Base-by-base conservation (phyloP, 1,140 invertebrate genomes). In the Saccostrea glomerata region DNA sequence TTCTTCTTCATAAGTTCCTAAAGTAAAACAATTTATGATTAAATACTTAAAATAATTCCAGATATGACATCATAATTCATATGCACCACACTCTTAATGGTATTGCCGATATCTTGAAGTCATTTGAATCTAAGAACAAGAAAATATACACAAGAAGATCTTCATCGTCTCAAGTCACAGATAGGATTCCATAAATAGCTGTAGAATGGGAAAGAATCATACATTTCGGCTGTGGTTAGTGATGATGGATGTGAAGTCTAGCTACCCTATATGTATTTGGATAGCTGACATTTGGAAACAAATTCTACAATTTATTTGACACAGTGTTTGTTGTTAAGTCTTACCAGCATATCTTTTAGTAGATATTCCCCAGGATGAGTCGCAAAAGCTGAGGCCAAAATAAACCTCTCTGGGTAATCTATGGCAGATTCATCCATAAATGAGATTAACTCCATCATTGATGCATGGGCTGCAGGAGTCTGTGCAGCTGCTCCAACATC, bases 401-500 rank as follows among this genome's bases (percentile, higher is more conserved):
- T 90, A 70, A 93, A 93, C 40, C 94, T 89, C 85, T 95, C 93
- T 47, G 93, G 91, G 82, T 93, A 89, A 5, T 91, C 91, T 36
- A 92, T 88, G 66, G 92, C 86, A 40, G 91, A 90, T 1, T 91
- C 90, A 88, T 92, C 92, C 17, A 93, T 92, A 93, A 94, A 94
- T 23, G 92, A 88, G 17, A 95, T 77, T 7, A 95, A 88, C 12
- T 93, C 93, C 89, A 94, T 92, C 30, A 94, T 30, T 12, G 94
- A 94, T 63, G 89, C 77, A 84, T 93, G 92, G 17, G 92, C 89
- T 56, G 91, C 87, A 12, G 89, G 87, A n/a, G 94, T 95, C 92
- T 95, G 94, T 9, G 94, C 90, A 23, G 94, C 94, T n/a, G 90
- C 90, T n/a, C 91, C 93, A n/a, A 93, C 88, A 89, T 95, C 94